phyloP scores from a whole-genome alignment of 2,113 vertebrate genomes.

The Megatriorchis doriae region DNA sequence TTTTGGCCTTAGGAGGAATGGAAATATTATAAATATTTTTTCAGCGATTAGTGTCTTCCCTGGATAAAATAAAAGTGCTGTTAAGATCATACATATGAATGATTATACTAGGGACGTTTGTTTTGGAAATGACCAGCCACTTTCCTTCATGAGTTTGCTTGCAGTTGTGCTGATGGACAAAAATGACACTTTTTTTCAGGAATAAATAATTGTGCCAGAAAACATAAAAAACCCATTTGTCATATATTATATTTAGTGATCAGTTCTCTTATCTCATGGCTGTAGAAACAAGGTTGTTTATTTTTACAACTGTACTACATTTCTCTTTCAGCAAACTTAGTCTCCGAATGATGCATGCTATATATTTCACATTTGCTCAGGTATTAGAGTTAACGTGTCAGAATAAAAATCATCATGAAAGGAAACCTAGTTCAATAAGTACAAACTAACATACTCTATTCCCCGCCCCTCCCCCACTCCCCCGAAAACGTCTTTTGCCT shows the following conservation, averaged over 20 bases:
- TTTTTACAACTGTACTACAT: not conserved
- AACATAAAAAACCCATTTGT: not conserved
- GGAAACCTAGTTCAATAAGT: not conserved
- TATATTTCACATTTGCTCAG: not conserved
- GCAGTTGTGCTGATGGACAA: not conserved
- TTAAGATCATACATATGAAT: not conserved
- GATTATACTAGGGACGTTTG: not conserved
- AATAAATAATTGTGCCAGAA: not conserved
- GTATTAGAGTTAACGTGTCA: not conserved
- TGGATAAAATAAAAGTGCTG: not conserved
- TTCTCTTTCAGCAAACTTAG: not conserved
- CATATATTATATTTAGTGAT: not conserved
- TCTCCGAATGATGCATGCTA: not conserved
- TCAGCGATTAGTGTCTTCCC: not conserved
- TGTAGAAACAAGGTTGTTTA: not conserved
- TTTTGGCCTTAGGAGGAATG: not conserved
- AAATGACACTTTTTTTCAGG: not conserved
- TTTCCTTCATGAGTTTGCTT: not conserved
- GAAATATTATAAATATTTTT: not conserved
- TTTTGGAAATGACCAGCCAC: not conserved
- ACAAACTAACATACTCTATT: not conserved
- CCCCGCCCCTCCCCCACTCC: too few species aligned
- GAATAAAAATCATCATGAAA: not conserved
- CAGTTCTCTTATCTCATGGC: not conserved
- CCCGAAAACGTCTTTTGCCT: not conserved